Base-by-base conservation (phyloP, 1,140 invertebrate species). In the Sminthurides bifidus region DNA sequence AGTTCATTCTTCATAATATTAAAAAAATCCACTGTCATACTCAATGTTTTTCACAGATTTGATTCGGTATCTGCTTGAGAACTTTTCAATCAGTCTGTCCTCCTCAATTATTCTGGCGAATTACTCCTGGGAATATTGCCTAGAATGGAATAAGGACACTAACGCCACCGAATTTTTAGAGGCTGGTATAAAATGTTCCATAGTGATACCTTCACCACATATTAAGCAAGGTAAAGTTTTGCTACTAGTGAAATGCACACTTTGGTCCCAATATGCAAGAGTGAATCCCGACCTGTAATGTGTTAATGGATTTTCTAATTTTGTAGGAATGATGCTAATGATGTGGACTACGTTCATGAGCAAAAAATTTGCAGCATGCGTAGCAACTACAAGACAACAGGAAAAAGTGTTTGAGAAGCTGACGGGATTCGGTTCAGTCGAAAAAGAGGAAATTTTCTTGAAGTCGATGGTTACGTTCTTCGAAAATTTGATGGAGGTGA, bases 81-180 rank as follows among this genome's bases (percentile, higher is more conserved):
- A 85, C 69, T 92, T 93, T 69, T 89, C 89, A 1, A 81, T 88
- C 54, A 92, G 87, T 71, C 75, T 92, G 31, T 79, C 83, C 24
- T 78, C 81, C 29, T 81, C 83, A 65, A 79, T 84, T 30, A 69
- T 94, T 27, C 71, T 92, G 31, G 79, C 82, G 12, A 90, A 92
- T 70, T 81, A 92, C 74, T 81, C 80, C 63, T 94, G 90, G 91
- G 88, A 93, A 68, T 89, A 87, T 71, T 79, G 85, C 54, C 77
- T 85, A 58, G 76, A 77, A 49, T 94, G 90, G 90, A 83, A 84
- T 68, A 87, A 84, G 70, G 79, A 83, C 62, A 77, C 83, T 54
- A 76, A 81, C 44, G 75, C 78, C 51, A 73, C 84, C n/a, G 70
- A 77, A 17, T 71, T 77, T 61, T 71, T 89, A 2, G 71, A 79